Evolutionary conservation across 2,113 vertebrate species (phyloP), one percentile per base, ranked within the genome.

Genomic region (Pterocles gutturalis): DNA sequence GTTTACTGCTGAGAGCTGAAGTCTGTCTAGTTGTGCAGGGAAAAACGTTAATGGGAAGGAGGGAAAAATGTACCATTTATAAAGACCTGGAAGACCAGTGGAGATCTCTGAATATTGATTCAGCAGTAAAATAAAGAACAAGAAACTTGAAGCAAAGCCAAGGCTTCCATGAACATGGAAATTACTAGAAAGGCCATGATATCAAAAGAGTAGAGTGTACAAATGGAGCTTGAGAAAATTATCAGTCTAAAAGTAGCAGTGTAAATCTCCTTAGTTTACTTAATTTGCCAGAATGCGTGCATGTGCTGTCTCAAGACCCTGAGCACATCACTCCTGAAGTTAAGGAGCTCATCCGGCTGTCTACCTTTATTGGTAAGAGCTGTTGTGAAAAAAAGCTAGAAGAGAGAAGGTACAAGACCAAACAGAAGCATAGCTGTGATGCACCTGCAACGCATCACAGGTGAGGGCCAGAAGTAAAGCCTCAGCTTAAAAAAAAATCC

Each of bases 391-490:
- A 41, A 81, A 65, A 83, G 6, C 8, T 60, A 34, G 53, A 58
- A 57, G 71, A 65, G 8, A 49, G 34, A 24, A 78, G 34, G 21
- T 62, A 10, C 48, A 38, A 93, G 36, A n/a, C 48, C 24, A 53
- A 41, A 12, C 34, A 71, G 53, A 67, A 38, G 31, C 11, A 25
- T 9, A 49, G 11, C 12, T 65, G 36, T n/a, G 79, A 41, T 65
- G 31, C 17, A 33, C 7, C 24, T 60, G 34, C 41, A 41, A 8
- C 0, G 0, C 62, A 80, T 25, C 28, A 71, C 26, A 77, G 38
- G 26, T 0, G 0, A 78, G 45, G 26, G 6, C 7, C 49, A 16
- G 26, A 0, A 2, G 17, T 53, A 83, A 93, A 93, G 14, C 20
- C 31, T 46, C 29, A 26, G 13, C 13, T 73, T 45, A n/a, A 89